Evolutionary conservation across 2,888 invertebrate species (phyloP).

Genomic region (Philaethria dido): DNA sequence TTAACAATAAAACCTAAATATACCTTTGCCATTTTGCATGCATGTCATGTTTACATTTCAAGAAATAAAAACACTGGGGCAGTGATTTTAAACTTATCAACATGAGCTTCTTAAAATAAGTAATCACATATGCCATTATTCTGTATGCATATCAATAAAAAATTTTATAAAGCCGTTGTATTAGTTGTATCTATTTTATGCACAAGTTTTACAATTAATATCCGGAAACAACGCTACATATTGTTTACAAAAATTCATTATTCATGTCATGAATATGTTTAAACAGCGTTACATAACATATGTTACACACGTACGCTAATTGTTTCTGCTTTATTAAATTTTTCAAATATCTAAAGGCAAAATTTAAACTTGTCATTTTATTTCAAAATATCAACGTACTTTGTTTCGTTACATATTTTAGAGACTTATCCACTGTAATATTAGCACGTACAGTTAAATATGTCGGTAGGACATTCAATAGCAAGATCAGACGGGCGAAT

Average conservation of each 20-base stretch:
- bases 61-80: not conserved
- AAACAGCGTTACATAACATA: constrained; percentile 1
- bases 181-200: not conserved
- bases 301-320: not conserved
- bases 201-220: constrained; percentile 34
- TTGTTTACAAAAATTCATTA: not conserved
- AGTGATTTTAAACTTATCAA: not conserved
- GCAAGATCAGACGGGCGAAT: constrained; percentile 60
- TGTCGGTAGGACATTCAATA: constrained; percentile 49
- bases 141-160: not conserved
- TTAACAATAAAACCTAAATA: too few relatives aligned
- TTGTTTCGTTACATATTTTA: not conserved
- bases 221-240: constrained; percentile 6
- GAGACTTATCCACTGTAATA: constrained; percentile 20
- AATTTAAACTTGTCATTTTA: not conserved
- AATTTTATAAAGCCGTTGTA: not conserved
- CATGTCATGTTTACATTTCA: too few relatives aligned
- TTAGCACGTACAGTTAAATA: constrained; percentile 43
- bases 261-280: constrained; percentile 15
- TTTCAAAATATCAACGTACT: not conserved
- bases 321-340: constrained; percentile 4
- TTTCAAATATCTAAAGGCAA: constrained; percentile 1
- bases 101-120: not conserved
- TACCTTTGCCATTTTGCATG: too few relatives aligned
- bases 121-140: not conserved